Evolutionary conservation across 2,797 vertebrate genomes (phyloP).

Genomic region (Sebastes aleutianus): DNA sequence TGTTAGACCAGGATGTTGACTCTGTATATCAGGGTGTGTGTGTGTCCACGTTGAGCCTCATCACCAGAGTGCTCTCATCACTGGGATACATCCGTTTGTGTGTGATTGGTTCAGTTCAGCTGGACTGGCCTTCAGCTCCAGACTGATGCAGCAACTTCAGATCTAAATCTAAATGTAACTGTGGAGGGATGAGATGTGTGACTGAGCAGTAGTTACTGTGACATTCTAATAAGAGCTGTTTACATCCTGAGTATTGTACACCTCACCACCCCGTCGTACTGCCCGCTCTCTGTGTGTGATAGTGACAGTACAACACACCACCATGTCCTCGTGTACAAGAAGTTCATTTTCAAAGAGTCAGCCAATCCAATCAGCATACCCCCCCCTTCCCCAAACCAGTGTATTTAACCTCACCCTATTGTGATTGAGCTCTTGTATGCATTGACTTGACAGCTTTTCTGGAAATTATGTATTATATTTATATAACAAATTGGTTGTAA

Average conservation of each 20-base stretch:
- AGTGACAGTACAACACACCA: neutral
- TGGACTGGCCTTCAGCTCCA: neutral
- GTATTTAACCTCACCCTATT: constrained; percentile 40
- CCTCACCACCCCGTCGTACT: neutral
- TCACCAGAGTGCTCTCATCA: neutral
- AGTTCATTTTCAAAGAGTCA: constrained; percentile 62
- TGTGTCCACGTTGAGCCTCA: neutral
- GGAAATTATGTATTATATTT: constrained; percentile 98
- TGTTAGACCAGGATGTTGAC: neutral
- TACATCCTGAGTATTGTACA: constrained; percentile 19
- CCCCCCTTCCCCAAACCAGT: neutral
- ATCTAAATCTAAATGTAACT: neutral
- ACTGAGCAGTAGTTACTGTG: neutral
- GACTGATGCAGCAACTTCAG: neutral
- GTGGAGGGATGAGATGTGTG: neutral
- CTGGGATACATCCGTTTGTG: neutral
- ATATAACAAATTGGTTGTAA: constrained; percentile 98
- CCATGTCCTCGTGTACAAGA: constrained; percentile 72
- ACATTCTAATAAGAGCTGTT: constrained; percentile 7
- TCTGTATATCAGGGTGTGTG: neutral
- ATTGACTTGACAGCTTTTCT: constrained; percentile 90
- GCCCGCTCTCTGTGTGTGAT: neutral
- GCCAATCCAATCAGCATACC: neutral
- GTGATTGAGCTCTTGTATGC: constrained; percentile 87
- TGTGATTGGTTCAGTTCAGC: neutral